Percentiles rank a stretch among this genome's conserved stretches.
phyloP scores from a whole-genome alignment of 2,113 vertebrate genomes.

The Syrrhaptes paradoxus region DNA sequence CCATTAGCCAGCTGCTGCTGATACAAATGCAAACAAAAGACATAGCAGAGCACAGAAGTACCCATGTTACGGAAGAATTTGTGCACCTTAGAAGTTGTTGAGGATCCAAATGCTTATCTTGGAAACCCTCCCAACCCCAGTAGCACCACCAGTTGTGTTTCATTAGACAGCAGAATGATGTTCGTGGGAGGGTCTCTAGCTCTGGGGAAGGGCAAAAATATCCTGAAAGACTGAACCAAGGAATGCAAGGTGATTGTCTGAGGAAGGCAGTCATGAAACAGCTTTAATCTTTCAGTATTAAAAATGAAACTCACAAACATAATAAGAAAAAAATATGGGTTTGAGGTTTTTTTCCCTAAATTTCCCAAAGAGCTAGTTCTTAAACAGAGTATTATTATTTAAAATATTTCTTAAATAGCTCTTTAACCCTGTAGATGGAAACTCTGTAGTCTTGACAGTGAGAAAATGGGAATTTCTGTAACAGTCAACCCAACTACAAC shows the following conservation, averaged over 20 bases:
- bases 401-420: background rate
- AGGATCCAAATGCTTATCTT: background rate
- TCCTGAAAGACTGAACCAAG: background rate
- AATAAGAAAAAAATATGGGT: background rate
- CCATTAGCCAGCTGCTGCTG: background rate
- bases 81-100: background rate
- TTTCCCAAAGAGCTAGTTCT: too few species aligned
- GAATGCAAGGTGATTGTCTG: background rate
- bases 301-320: background rate
- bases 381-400: background rate
- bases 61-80: fast-evolving
- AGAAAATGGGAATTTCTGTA: background rate
- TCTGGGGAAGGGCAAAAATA: background rate
- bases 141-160: background rate
- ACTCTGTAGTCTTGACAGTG: background rate
- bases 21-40: background rate
- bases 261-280: background rate
- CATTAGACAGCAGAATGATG: background rate
- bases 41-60: background rate
- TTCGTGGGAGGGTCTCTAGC: background rate
- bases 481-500: background rate
- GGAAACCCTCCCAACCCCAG: background rate
- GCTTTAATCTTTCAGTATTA: background rate
- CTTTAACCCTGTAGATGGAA: background rate
- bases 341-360: too few species aligned